Base-by-base conservation (phyloP, 2,888 invertebrate species). In the Idaea dimidiata region DNA sequence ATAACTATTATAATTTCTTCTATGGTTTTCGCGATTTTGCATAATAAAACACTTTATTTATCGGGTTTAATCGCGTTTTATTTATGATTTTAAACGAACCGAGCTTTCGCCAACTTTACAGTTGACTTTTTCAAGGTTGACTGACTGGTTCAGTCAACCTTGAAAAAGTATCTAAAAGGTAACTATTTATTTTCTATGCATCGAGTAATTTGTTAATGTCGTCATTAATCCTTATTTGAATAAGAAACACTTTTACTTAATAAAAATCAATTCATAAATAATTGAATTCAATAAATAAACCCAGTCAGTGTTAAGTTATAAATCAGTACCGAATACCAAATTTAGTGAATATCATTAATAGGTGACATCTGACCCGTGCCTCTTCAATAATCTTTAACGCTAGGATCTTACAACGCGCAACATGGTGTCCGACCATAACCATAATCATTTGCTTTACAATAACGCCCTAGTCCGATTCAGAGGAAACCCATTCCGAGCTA, bases 401-500 rank as follows among this genome's bases (percentile, higher is more conserved):
- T 64, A 72, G 66, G 66, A 67, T 65, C 74, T 77, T 81, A 86
- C 85, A 85, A 85, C 84, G 80, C 88, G 78, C 91, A 82, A 87
- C 89, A 86, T 89, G 91, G 84, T 84, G 86, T 86, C 86, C 81
- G 66, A 76, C 81, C 79, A 88, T 89, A 83, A 87, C 86, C 88
- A 88, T 90, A 87, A 90, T 87, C 89, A 88, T 91, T 91, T 86
- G 88, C 84, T 82, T 84, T 78, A 89, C 88, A 90, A 91, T 88
- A 86, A 85, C 79, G 82, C 83, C 77, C 81, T 77, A 82, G 81
- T 83, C 79, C 81, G 83, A 86, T 86, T 81, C 85, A 84, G 82
- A 82, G 78, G 78, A 81, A 78, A 76, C 80, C 86, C 86, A 87
- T 88, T 88, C 80, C 77, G 83, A 79, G 80, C 84, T 80, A 88